phyloP scores from a whole-genome alignment of 2,113 vertebrate genomes.

The Shinisaurus crocodilurus region DNA sequence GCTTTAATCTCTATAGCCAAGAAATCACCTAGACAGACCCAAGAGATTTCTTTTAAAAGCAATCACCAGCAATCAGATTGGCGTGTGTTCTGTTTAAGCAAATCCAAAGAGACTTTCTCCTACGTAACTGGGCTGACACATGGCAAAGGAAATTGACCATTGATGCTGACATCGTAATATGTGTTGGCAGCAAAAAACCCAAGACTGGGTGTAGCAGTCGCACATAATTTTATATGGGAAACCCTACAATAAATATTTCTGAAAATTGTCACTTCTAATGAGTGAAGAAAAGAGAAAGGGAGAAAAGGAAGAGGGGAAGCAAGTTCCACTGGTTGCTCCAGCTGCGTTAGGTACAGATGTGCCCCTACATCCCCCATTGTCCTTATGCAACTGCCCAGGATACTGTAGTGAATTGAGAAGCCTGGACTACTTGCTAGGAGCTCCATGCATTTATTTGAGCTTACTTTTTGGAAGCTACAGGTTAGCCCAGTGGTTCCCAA shows the following conservation, averaged over 20 bases:
- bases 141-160: background rate
- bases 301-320: background rate
- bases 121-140: background rate
- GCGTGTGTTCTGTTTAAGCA: background rate
- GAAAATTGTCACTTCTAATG: background rate
- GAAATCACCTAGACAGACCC: background rate
- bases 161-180: background rate
- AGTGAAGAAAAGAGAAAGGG: background rate
- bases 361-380: background rate
- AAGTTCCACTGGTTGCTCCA: no score
- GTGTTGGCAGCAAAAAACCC: background rate
- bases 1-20: background rate
- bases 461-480: background rate
- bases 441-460: background rate
- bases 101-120: slow-evolving; percentile 14
- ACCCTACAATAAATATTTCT: background rate
- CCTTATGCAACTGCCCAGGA: background rate
- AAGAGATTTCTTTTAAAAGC: background rate
- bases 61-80: slow-evolving; percentile 10
- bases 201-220: no score
- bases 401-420: background rate
- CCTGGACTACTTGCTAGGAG: background rate
- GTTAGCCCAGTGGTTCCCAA: background rate
- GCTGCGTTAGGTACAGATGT: background rate
- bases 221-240: background rate